Base-by-base conservation (phyloP, 2,113 vertebrate genomes). In the Anolis carolinensis region DNA sequence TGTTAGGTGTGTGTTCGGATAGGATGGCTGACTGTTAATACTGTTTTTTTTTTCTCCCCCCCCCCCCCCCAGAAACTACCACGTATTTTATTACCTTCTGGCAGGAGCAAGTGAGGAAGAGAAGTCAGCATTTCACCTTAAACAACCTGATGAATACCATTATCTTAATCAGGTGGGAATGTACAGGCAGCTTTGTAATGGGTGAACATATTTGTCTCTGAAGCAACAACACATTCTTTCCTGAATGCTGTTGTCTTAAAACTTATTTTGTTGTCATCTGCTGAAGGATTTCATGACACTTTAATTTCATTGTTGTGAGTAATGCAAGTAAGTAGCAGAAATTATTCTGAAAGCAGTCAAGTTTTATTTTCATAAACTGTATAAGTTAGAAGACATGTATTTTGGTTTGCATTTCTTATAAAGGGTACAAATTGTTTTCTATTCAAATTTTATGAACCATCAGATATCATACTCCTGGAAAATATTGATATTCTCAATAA, bases 41-140 rank as follows among this genome's bases (percentile, higher is more conserved):
- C 21, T 4, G 23, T 86, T 88, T 82, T 82, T 89, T 74, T 91
- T 93, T 93, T 81, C 86, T 73, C 90, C 92, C 93, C 92, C 92
- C 84, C n/a, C n/a, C n/a, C 73, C 86, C 92, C 92, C 84, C 90
- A 99, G 99, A 95, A 99, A 99, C 97, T 99, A 99, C 96, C 99
- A 99, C 84, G 98, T 99, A 62, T 99, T 99, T 95, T 99, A 99
- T 96, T 99, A 99, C 97, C 98, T 99, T 90, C 97, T 99, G 97
- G 98, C 98, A 94, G 99, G 99, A 94, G 96, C 98, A 0, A 99
- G 97, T 70, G 98, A 99, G 92, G 98, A 99, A 86, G 98, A 99
- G 94, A 97, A 97, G 92, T 96, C 95, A 59, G 95, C 96, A 25
- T 99, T 99, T 94, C 98, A 99, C 90, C 98, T 99, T 93, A 97